Conservation (phyloP, 1,140 invertebrate species). For the Ceratina japonica region DNA sequence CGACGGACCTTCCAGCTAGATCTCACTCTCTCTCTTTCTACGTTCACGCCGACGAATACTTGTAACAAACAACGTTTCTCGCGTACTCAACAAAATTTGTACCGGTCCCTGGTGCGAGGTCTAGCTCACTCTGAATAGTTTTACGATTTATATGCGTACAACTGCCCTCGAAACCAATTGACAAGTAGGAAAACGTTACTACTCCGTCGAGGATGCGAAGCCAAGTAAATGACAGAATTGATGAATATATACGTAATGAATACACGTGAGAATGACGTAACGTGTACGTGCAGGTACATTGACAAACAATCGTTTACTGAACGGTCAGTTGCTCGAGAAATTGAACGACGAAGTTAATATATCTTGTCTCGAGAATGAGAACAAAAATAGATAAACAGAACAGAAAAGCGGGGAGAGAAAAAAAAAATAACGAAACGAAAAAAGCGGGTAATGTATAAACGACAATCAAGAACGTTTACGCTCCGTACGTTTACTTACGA, state of each 20-base stretch:
- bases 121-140: no score
- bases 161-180: no score
- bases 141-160: no score
- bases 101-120: neutral
- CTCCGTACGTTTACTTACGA: neutral
- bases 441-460: neutral
- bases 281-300: neutral
- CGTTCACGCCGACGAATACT: neutral
- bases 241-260: conserved; percentile 4
- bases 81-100: neutral
- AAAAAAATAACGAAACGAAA: neutral
- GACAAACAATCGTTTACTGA: neutral
- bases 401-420: neutral
- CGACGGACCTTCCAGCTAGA: conserved; percentile 32
- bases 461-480: neutral
- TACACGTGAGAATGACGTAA: neutral
- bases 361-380: neutral
- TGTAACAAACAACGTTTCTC: neutral
- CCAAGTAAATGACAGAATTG: neutral
- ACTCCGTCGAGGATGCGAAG: neutral
- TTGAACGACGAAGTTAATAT: neutral
- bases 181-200: no score
- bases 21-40: conserved; percentile 48
- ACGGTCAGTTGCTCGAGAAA: neutral
- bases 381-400: neutral